Evolutionary conservation across 1,140 invertebrate genomes (phyloP).

Genomic region (Ganaspis sp.): DNA sequence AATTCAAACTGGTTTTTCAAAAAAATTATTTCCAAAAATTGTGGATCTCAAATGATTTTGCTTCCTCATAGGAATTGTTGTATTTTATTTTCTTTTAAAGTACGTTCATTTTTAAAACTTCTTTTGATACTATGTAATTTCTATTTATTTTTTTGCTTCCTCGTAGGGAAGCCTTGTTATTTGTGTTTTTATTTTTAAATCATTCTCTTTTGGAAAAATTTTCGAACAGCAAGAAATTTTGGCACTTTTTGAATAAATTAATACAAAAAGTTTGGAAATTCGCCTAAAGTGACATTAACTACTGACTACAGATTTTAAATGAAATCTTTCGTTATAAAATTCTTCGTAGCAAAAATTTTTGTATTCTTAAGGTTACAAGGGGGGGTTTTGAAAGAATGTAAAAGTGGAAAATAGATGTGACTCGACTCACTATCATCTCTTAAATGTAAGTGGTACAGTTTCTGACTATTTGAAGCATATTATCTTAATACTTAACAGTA

Average conservation of each 20-base stretch:
- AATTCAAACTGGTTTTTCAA: not conserved
- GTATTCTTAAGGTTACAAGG: conserved; percentile 1
- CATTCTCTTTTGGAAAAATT: too few species aligned
- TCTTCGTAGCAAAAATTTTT: conserved; percentile 42
- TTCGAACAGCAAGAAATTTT: not conserved
- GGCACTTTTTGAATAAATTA: not conserved
- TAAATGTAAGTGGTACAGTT: conserved; percentile 11
- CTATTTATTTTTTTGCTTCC: too few species aligned
- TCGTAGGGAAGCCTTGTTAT: too few species aligned
- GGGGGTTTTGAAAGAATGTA: conserved; percentile 25
- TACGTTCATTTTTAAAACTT: too few species aligned
- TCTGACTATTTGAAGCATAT: conserved; percentile 13
- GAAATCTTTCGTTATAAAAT: conserved; percentile 42
- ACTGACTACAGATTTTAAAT: not conserved
- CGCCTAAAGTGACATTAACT: not conserved
- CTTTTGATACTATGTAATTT: too few species aligned
- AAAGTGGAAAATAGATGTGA: conserved; percentile 43
- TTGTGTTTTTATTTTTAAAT: too few species aligned
- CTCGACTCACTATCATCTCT: not conserved
- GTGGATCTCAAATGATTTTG: too few species aligned
- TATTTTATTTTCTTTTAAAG: too few species aligned
- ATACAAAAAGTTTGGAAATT: too few species aligned
- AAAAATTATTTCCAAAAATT: too few species aligned
- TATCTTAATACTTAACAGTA: conserved; percentile 1
- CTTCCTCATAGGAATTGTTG: too few species aligned